A percentile compares a stretch with the other conserved stretches of the same genome.
Conservation (phyloP, 1,140 invertebrate species). For the Orussus abietinus region DNA sequence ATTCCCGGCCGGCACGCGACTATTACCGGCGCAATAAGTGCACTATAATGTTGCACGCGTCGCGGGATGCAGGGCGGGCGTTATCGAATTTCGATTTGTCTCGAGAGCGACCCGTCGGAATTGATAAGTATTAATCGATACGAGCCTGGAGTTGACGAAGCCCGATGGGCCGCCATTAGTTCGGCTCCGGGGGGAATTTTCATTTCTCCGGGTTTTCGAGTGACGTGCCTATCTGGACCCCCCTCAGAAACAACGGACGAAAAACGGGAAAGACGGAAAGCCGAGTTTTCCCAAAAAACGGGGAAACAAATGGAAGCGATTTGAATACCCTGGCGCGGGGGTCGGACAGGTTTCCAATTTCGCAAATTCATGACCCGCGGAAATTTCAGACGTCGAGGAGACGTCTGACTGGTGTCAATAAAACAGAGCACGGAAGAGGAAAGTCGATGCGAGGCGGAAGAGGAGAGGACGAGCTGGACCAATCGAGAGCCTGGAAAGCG, state of each 20-base stretch:
- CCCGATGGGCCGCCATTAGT: no score
- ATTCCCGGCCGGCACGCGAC: constrained; percentile 19
- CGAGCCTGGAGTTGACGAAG: no score
- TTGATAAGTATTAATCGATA: no score
- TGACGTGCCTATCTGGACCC: no score
- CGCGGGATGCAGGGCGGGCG: constrained; percentile 6
- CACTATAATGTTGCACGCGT: constrained; percentile 16
- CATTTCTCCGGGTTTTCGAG: no score
- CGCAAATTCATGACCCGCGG: constrained; percentile 22
- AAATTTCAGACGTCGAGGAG: constrained; percentile 13
- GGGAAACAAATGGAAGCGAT: constrained; percentile 5
- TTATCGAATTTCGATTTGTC: constrained; percentile 23
- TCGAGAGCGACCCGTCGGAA: constrained; percentile 16
- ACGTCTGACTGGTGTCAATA: constrained; percentile 59
- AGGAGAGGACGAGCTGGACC: no score
- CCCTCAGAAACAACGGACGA: neutral
- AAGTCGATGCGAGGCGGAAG: constrained; percentile 61
- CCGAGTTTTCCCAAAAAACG: constrained; percentile 10
- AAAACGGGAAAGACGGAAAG: constrained; percentile 7
- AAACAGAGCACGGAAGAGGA: constrained; percentile 63
- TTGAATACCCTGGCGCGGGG: neutral
- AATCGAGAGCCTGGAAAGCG: no score
- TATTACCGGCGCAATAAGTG: constrained; percentile 13
- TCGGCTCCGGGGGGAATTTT: no score
- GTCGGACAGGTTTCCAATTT: constrained; percentile 25